A percentile compares a stretch with the other conserved stretches of the same genome.
Conservation (phyloP, 2,888 invertebrate genomes). For the Noctuana brunneofusca region DNA sequence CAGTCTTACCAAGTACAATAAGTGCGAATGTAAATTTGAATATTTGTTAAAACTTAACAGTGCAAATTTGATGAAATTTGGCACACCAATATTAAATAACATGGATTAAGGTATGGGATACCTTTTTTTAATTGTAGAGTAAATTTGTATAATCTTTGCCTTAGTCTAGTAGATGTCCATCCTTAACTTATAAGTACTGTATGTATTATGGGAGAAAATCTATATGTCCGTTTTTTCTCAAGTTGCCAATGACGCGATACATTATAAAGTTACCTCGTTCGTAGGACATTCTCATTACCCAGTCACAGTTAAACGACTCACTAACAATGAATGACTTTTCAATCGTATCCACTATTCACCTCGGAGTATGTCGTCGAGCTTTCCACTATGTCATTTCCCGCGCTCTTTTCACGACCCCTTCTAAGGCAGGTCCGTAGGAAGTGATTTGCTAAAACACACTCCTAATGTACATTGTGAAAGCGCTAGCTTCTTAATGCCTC, state of each 20-base stretch:
- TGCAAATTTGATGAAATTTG: too few relatives aligned
- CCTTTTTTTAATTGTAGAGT: too few relatives aligned
- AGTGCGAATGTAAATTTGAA: too few relatives aligned
- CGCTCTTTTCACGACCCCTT: slow-evolving; percentile 71
- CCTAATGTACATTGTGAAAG: slow-evolving; percentile 78
- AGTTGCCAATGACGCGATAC: neutral
- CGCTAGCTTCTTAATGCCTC: slow-evolving; percentile 73
- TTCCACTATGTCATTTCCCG: slow-evolving; percentile 78
- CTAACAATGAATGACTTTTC: slow-evolving; percentile 73
- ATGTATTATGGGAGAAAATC: too few relatives aligned
- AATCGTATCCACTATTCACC: slow-evolving; percentile 74
- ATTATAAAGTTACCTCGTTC: neutral
- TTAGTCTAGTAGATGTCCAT: too few relatives aligned
- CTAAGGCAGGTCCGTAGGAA: slow-evolving; percentile 64
- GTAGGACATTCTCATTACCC: slow-evolving; percentile 4
- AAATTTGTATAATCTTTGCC: too few relatives aligned
- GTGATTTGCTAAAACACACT: slow-evolving; percentile 80
- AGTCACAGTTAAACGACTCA: slow-evolving; percentile 4
- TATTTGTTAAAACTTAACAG: too few relatives aligned
- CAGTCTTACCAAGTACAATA: too few relatives aligned
- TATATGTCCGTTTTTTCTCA: neutral
- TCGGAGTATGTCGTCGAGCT: slow-evolving; percentile 61
- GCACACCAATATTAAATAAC: too few relatives aligned
- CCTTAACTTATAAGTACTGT: too few relatives aligned
- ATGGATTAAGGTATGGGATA: too few relatives aligned